Evolutionary conservation across 2,888 invertebrate genomes (phyloP).

Genomic region (Tipula unca): DNA sequence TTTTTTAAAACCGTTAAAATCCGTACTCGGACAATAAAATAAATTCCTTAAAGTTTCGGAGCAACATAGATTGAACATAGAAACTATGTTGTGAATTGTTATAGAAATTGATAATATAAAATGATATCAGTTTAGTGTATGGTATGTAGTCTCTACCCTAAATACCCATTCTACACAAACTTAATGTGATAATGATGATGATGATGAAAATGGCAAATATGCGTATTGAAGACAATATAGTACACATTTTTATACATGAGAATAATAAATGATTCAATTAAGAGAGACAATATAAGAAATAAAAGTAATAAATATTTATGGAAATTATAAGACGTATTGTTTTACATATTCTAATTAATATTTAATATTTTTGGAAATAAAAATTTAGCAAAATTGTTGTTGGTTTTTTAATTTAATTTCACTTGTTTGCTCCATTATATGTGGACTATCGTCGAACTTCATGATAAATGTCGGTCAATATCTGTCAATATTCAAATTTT

Average conservation of each 20-base stretch:
- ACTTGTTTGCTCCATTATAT: no score
- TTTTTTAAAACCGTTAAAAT: no score
- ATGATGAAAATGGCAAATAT: neutral
- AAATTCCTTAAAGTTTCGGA: no score
- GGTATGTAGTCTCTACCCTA: neutral
- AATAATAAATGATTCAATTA: neutral
- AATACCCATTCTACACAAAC: neutral
- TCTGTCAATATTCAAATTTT: no score
- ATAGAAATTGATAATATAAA: neutral
- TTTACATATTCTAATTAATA: neutral
- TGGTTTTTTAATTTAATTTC: no score
- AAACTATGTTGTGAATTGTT: neutral
- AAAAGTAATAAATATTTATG: neutral
- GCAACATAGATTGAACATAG: neutral
- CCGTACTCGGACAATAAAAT: no score
- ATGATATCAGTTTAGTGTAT: neutral
- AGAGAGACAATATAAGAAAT: neutral
- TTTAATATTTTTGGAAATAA: neutral
- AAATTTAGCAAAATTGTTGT: no score
- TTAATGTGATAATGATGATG: neutral
- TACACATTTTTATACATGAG: neutral
- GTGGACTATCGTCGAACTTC: no score
- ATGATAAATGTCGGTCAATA: no score
- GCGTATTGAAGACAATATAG: neutral
- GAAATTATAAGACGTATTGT: neutral